Evolutionary conservation across 2,797 vertebrate genomes (phyloP), one percentile per base, ranked within the genome.

Genomic region (Aratinga solstitialis): DNA sequence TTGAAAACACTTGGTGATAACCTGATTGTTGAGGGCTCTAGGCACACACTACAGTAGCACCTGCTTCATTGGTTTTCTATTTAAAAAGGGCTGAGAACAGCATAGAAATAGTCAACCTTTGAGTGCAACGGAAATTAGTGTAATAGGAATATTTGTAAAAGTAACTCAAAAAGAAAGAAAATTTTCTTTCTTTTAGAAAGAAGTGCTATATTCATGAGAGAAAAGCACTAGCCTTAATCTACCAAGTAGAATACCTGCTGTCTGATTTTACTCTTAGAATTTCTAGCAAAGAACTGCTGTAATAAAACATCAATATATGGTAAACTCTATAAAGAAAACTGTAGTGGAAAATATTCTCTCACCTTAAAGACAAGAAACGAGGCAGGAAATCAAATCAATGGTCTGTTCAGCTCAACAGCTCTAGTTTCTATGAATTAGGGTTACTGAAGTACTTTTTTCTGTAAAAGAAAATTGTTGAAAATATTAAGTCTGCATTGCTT

Each of bases 321-420:
- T 66, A 86, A 94, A 93, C 69, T 94, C 71, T 10, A 34, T 68
- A 54, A 81, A 78, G 93, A 73, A 94, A 91, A 78, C 14, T 48
- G 38, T 94, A 72, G 73, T 79, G 85, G 92, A 94, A 93, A 96
- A 88, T 84, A 84, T 30, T 19, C 71, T 73, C 87, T 94, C 79
- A 91, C 83, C 85, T 95, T 78, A 80, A 83, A 85, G 53, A 40
- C 36, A 40, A 45, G 65, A 91, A 93, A 95, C 19, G 66, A 93
- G 84, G 87, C 85, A 91, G 85, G 62, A 84, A 89, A 94, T 88
- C 74, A 89, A 91, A 88, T 51, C 83, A 90, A 72, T 62, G 45
- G 32, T 45, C 40, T 91, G 87, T 56, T 84, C 48, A 78, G 76
- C 42, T 79, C 1, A 1, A 34, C 3, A 4, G 48, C 58, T 81